phyloP scores from a whole-genome alignment of 1,140 invertebrate genomes.

The Tetranychus cinnabarinus region DNA sequence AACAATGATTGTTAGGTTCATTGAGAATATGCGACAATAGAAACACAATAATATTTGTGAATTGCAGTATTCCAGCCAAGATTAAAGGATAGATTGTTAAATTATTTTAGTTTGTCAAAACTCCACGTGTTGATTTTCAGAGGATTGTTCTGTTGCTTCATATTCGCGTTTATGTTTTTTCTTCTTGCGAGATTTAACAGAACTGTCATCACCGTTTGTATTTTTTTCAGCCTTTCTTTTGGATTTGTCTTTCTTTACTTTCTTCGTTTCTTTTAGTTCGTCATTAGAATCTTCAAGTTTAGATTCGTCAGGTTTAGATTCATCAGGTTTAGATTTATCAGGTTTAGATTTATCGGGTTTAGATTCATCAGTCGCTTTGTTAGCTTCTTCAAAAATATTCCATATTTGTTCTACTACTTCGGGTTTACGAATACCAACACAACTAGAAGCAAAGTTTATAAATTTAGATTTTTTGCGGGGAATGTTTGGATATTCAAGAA shows the following conservation, averaged over 20 bases:
- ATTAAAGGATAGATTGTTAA: too few relatives aligned
- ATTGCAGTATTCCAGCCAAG: too few relatives aligned
- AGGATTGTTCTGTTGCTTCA: too few relatives aligned
- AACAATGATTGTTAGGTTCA: too few relatives aligned
- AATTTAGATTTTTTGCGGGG: slow-evolving; percentile 78
- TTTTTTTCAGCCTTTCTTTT: not conserved
- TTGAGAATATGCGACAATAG: too few relatives aligned
- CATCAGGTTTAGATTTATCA: not conserved
- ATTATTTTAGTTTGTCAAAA: too few relatives aligned
- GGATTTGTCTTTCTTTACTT: not conserved
- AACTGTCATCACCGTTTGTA: not conserved
- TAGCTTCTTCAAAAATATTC: not conserved
- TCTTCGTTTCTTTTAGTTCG: not conserved
- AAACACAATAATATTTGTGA: too few relatives aligned
- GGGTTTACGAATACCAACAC: slow-evolving; percentile 13
- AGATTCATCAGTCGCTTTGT: not conserved
- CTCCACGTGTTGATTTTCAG: too few relatives aligned
- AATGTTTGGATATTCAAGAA: slow-evolving; percentile 51
- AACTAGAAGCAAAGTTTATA: slow-evolving; percentile 27
- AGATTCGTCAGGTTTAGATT: not conserved
- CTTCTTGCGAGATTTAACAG: too few relatives aligned
- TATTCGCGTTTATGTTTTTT: too few relatives aligned
- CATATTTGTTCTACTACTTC: not conserved
- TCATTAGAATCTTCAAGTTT: not conserved
- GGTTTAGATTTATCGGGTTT: not conserved